Evolutionary conservation across 2,888 invertebrate species (phyloP).

Genomic region (Calliphora vomitoria): DNA sequence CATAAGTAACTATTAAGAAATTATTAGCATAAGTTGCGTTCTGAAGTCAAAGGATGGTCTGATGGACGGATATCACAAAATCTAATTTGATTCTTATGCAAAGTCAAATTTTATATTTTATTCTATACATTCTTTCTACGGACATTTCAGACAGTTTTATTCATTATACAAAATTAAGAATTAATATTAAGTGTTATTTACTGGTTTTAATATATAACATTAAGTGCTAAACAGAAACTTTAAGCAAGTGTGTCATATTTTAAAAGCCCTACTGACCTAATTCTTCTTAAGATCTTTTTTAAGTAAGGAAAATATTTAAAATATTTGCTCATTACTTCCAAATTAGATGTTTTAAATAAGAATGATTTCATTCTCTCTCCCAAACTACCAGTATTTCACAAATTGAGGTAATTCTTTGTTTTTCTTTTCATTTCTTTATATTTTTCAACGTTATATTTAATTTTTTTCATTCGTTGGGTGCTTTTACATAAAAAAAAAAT

Average conservation of each 20-base stretch:
- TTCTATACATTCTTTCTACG: too few relatives aligned
- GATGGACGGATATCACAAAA: too few relatives aligned
- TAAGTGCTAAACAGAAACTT: too few relatives aligned
- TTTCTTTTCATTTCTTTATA: constrained; percentile 43
- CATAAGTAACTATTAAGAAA: too few relatives aligned
- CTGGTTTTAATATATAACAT: too few relatives aligned
- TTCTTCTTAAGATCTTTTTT: constrained; percentile 6
- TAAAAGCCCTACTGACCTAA: constrained; percentile 22
- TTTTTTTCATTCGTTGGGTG: constrained; percentile 15
- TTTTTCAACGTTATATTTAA: constrained; percentile 1
- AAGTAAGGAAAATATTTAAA: background rate
- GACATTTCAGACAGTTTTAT: too few relatives aligned
- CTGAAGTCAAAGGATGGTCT: too few relatives aligned
- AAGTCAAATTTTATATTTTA: too few relatives aligned
- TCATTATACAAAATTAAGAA: too few relatives aligned
- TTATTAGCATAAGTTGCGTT: too few relatives aligned
- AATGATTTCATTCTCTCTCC: constrained; percentile 39
- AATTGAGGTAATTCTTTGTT: constrained; percentile 21
- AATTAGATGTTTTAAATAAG: constrained; percentile 10
- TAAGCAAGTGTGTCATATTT: background rate
- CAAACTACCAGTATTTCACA: constrained; percentile 44
- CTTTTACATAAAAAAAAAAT: constrained; percentile 16
- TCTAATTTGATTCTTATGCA: too few relatives aligned
- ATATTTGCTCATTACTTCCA: background rate
- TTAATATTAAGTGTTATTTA: too few relatives aligned